Percentiles rank a stretch among this genome's conserved stretches.
Conservation (phyloP, 1,140 invertebrate species). For the Cydia amplana region DNA sequence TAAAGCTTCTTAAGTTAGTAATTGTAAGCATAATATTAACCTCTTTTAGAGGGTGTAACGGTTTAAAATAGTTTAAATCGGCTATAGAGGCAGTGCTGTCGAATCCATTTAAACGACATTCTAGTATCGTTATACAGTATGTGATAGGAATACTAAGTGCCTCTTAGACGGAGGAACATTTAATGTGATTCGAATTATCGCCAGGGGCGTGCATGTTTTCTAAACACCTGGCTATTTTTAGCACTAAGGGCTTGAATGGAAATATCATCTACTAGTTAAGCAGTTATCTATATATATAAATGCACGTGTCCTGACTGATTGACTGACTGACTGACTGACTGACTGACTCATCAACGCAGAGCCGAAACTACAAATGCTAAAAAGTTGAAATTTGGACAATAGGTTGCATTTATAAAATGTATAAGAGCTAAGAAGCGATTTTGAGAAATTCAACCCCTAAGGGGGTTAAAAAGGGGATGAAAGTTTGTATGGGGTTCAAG, state of each 20-base stretch:
- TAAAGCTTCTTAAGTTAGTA: no score
- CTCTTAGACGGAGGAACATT: conserved; percentile 33
- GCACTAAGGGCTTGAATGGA: neutral
- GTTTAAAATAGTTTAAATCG: neutral
- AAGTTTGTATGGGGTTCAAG: no score
- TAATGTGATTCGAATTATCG: conserved; percentile 35
- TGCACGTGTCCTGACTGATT: no score
- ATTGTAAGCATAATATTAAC: neutral
- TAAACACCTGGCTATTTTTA: conserved; percentile 20
- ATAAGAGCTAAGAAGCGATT: no score
- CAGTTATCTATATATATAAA: no score
- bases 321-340: no score
- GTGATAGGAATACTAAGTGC: conserved; percentile 36
- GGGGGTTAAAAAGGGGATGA: no score
- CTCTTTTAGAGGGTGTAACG: neutral
- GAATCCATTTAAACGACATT: conserved; percentile 36
- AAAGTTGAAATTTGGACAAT: no score
- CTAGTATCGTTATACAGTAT: conserved; percentile 31
- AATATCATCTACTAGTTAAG: neutral
- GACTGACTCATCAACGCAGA: no score
- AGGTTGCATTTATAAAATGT: no score
- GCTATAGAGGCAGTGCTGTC: neutral
- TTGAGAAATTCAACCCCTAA: no score
- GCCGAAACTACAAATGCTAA: no score
- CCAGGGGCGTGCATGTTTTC: conserved; percentile 31